Conservation (phyloP, 2,113 vertebrate species). For the Mormyrus iriodes region DNA sequence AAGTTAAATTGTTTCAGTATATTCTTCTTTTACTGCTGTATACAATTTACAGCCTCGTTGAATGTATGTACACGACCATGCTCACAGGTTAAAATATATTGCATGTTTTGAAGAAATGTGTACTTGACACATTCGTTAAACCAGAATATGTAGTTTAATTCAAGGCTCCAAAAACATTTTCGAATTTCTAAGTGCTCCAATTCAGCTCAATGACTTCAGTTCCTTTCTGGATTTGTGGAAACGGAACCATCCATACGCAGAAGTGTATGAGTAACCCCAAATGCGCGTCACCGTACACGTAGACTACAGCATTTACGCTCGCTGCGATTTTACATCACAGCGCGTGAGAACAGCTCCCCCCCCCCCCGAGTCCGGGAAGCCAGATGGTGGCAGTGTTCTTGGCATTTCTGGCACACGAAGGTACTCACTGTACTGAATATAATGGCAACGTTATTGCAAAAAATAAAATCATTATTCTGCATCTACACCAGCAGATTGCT, state of each 20-base stretch:
- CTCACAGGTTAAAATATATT: background rate
- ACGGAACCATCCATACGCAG: background rate
- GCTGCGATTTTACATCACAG: constrained; percentile 4
- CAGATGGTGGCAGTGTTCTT: constrained; percentile 12
- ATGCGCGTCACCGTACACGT: background rate
- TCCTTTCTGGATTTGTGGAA: background rate
- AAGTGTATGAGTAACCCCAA: background rate
- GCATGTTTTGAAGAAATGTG: background rate
- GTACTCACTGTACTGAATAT: background rate
- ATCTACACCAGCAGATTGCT: background rate
- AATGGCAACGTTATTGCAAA: background rate
- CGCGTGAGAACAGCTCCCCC: background rate
- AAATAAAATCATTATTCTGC: constrained; percentile 1
- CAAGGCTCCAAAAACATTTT: background rate
- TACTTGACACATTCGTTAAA: background rate
- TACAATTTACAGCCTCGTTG: background rate
- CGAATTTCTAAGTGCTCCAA: background rate
- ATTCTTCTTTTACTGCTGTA: background rate
- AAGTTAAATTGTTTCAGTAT: background rate
- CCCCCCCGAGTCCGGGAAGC: background rate
- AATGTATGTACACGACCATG: background rate
- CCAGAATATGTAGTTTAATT: background rate
- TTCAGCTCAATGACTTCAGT: background rate
- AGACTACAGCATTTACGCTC: background rate
- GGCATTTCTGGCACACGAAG: constrained; percentile 7